Evolutionary conservation across 2,797 vertebrate genomes (phyloP), one percentile per base, ranked within the genome.

Genomic region (Trichosurus vulpecula): DNA sequence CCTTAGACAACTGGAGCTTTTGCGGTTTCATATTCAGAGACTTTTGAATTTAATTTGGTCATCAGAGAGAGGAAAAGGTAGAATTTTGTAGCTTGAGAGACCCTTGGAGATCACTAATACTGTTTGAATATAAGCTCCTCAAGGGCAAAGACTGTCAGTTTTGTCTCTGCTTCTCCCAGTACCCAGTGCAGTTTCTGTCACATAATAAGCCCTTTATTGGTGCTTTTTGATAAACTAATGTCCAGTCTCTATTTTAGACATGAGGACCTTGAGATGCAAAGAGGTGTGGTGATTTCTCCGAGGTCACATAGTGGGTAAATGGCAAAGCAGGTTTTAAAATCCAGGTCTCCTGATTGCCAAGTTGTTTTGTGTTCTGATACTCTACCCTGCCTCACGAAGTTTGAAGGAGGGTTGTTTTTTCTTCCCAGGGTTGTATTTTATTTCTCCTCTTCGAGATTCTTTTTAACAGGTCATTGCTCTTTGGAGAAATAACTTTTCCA

Each of bases 401-500:
- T 47, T 16, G 11, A 22, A 93, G 57, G 47, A 4, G 51, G 0
- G 0, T 12, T 9, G 27, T 52, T 51, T 52, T 2, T 16, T 31
- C 22, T 47, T 47, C 51, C 8, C 35, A 0, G 29, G 55, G 10
- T 0, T 1, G 29, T 14, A 3, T 55, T 47, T 41, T 81, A 19
- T 1, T 25, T 47, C 27, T 8, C 81, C 56, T 47, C 58, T 30
- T 14, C 9, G 19, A 19, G 87, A 57, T 58, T 30, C 92, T 58
- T 74, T 87, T 87, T 41, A 95, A 47, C 30, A 29, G 54, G 54
- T 74, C 41, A 1, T 54, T 66, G 19, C 51, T 61, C 90, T 95
- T 94, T 96, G 95, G 94, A 92, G 90, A 95, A 92, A 55, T 61
- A 92, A 92, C 90, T 95, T 97, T 97, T 97, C 96, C 95, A 96